A percentile compares a stretch with the other conserved stretches of the same genome.
Conservation (phyloP, 2,888 invertebrate genomes). For the Nipponacmea schrenckii region DNA sequence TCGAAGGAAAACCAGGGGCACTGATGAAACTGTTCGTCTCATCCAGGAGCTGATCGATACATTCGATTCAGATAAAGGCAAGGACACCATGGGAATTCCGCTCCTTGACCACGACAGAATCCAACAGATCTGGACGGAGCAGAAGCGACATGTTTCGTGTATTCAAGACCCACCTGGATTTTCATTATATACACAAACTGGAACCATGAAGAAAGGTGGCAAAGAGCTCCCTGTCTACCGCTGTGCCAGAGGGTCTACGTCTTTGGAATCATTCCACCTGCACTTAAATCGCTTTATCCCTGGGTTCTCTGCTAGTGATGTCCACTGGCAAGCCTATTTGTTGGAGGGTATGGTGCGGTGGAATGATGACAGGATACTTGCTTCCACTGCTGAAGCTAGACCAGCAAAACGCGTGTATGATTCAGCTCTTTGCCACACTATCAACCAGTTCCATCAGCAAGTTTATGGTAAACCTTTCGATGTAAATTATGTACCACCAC, state of each 20-base stretch:
- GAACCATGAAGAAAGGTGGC: conserved; percentile 36
- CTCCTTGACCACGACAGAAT: conserved; percentile 27
- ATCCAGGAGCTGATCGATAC: conserved; percentile 24
- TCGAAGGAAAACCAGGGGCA: conserved; percentile 31
- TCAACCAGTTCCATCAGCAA: background rate
- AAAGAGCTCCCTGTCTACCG: conserved; percentile 34
- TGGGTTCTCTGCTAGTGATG: conserved; percentile 20
- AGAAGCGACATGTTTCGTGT: conserved; percentile 32
- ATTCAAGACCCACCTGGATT: conserved; percentile 31
- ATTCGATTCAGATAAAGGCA: conserved; percentile 17
- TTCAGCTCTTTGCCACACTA: background rate
- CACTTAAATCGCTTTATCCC: conserved; percentile 23
- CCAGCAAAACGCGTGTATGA: background rate
- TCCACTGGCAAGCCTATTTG: too few species aligned
- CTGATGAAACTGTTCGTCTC: conserved; percentile 22
- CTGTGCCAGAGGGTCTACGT: conserved; percentile 46
- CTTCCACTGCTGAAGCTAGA: too few species aligned
- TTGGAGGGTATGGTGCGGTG: too few species aligned
- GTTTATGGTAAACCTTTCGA: background rate
- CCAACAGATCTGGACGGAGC: conserved; percentile 26
- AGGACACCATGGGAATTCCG: conserved; percentile 26
- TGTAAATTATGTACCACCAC: background rate
- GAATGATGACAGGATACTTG: too few species aligned
- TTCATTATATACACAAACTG: conserved; percentile 31
- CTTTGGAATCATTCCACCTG: conserved; percentile 46